Conservation (phyloP, 2,797 vertebrate species). For the Danio tinwini region DNA sequence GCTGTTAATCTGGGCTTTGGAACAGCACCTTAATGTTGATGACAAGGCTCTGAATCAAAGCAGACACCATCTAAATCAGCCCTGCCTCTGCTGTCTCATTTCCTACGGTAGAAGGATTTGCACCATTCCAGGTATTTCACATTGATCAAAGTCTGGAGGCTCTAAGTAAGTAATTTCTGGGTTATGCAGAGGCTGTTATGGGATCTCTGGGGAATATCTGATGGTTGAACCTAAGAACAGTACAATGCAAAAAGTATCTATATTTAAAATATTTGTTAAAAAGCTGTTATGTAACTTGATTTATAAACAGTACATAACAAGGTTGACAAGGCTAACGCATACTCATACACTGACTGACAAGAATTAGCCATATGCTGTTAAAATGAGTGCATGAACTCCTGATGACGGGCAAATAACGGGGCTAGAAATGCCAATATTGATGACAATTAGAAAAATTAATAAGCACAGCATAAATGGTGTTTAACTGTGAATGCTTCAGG, state of each 20-base stretch:
- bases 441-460: slow-evolving; percentile 2
- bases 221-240: background rate
- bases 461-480: background rate
- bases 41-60: slow-evolving; percentile 68
- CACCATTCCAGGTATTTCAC: slow-evolving; percentile 7
- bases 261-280: too few species aligned
- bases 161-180: background rate
- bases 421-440: background rate
- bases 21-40: slow-evolving; percentile 61
- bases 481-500: too few species aligned
- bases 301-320: background rate
- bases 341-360: background rate
- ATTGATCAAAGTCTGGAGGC: slow-evolving; percentile 16
- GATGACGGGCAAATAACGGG: background rate
- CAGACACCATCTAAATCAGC: slow-evolving; percentile 46
- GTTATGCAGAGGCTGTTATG: background rate
- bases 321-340: background rate
- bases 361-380: background rate
- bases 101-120: slow-evolving; percentile 14
- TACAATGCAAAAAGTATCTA: too few species aligned
- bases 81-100: slow-evolving; percentile 5
- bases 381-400: background rate
- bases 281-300: too few species aligned
- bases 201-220: background rate
- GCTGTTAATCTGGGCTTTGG: slow-evolving; percentile 53